A percentile compares a stretch with the other conserved stretches of the same genome.
Evolutionary conservation across 2,113 vertebrate species (phyloP).

Genomic region (Paedocypris sp.): DNA sequence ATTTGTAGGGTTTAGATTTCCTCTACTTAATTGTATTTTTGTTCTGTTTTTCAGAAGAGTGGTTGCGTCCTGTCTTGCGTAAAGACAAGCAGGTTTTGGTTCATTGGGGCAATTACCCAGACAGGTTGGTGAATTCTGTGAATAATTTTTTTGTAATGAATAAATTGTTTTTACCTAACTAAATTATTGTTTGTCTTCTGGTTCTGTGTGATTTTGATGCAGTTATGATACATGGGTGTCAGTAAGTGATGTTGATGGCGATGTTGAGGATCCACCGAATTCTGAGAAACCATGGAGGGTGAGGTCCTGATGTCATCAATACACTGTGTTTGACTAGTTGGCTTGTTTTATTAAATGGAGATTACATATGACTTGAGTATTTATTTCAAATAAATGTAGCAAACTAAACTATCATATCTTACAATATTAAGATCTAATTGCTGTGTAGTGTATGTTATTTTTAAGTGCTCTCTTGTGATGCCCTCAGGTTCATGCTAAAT

Average conservation of each 20-base stretch:
- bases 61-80: conserved; percentile 88
- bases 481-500: conserved; percentile 81
- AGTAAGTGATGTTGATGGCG: conserved; percentile 75
- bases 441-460: too few species aligned
- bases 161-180: too few species aligned
- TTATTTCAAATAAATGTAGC: too few species aligned
- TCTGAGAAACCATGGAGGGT: conserved; percentile 90
- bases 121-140: conserved; percentile 49
- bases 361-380: too few species aligned
- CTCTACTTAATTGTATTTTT: neutral
- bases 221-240: conserved; percentile 97
- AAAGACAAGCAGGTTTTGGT: conserved; percentile 95
- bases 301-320: neutral
- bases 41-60: conserved; percentile 74
- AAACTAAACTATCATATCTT: too few species aligned
- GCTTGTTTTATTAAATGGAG: too few species aligned
- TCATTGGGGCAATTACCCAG: conserved; percentile 86
- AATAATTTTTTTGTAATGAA: too few species aligned
- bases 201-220: too few species aligned
- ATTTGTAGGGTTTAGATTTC: too few species aligned
- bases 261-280: conserved; percentile 84
- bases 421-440: too few species aligned
- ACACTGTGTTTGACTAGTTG: too few species aligned
- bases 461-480: neutral
- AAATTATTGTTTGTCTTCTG: too few species aligned